Evolutionary conservation across 2,888 invertebrate species (phyloP), one percentile per base, ranked within the genome.

Genomic region (Sepioteuthis lessoniana): DNA sequence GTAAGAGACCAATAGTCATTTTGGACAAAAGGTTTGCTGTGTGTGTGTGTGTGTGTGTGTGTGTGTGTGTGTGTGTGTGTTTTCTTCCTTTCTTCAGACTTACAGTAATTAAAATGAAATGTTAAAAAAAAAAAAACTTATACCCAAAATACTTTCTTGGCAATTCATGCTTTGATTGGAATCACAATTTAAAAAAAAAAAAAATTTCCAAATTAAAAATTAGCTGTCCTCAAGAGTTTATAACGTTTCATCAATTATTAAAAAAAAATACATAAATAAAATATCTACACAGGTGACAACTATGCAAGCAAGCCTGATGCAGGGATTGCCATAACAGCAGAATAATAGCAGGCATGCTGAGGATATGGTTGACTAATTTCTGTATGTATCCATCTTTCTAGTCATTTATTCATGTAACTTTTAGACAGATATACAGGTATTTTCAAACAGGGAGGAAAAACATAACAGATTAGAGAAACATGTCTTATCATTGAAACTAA

Each of bases 281-380:
- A 76, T 21, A 35, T n/a, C n/a, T 76, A 16, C n/a, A 76, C 19
- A 76, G n/a, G n/a, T 35, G 76, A 76, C 19, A 76, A 76, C 76
- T 76, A 76, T 76, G 76, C 76, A 76, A 76, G n/a, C 76, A 76
- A 76, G 35, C 76, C 76, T n/a, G n/a, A 76, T 76, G 76, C 76
- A n/a, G n/a, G 76, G n/a, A 35, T 76, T 76, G n/a, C 76, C 76
- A 76, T 76, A 35, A 76, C 76, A 76, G n/a, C 13, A 76, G 76
- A 76, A 76, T 35, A 25, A 60, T 60, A 76, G n/a, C 76, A 76
- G 76, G 76, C 76, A 76, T 76, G 76, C 76, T 16, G n/a, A 4
- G n/a, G 16, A 76, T n/a, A 76, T 76, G 76, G 76, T 76, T 76
- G 76, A 35, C n/a, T 76, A n/a, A 1, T 76, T n/a, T 76, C n/a